Evolutionary conservation across 2,888 invertebrate species (phyloP), one percentile per base, ranked within the genome.

Genomic region (Seira ritae): DNA sequence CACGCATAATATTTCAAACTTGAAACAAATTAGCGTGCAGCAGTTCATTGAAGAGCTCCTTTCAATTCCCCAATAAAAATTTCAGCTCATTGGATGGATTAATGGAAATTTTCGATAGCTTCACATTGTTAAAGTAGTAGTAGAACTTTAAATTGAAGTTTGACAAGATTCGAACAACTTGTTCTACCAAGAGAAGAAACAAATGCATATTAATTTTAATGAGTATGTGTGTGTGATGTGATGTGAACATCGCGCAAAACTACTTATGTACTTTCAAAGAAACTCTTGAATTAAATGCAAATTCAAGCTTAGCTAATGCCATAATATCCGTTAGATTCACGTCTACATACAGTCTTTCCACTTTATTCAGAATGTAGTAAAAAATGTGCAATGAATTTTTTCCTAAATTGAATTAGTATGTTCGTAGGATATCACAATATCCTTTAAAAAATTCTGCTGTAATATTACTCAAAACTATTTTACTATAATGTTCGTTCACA

Each of bases 191-290:
- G 24, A 60, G 19, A 60, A 76, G 67, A 76, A 67, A 50, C 73
- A 69, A 76, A 76, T 55, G 68, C 68, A 76, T 76, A 67, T 76
- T 76, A 68, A 69, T 76, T 74, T 76, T 76, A 76, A 76, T 68
- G 68, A 76, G 67, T 65, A 23, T 55, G 20, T 46, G n/a, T n/a
- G n/a, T n/a, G n/a, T n/a, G n/a, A n/a, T n/a, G 8, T 31, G 31
- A 31, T 31, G 31, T 31, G 31, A 2, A 31, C 31, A 31, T 31
- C 31, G 3, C 31, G 8, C n/a, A 31, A 31, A 31, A 31, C 31
- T 31, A 31, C 31, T 31, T 31, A 31, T 31, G 31, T 8, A 4
- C 31, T 31, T 31, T 31, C 31, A 31, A 31, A 31, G 3, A 31
- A 31, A 2, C 31, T 31, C 31, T 31, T 31, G 31, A 31, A 31